Evolutionary conservation across 1,140 invertebrate species (phyloP).

Genomic region (Littorina saxatilis): DNA sequence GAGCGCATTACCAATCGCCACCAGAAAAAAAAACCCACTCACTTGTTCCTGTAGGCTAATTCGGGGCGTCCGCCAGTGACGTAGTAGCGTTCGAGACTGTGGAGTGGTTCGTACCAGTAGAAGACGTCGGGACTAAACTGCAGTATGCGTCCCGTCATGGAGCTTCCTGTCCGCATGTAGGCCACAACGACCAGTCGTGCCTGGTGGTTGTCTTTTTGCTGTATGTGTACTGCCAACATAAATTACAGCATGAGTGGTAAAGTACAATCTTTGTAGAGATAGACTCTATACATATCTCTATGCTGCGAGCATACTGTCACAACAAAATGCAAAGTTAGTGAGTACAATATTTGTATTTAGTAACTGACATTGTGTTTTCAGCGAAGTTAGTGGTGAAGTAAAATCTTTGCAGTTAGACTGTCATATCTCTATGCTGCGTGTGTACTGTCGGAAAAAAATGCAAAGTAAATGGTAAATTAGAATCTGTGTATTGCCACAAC

Average conservation of each 20-base stretch:
- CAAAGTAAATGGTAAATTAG: too few relatives aligned
- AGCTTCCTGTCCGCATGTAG: conserved; percentile 36
- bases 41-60: neutral
- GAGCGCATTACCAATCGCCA: too few relatives aligned
- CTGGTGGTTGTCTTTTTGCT: neutral
- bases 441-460: too few relatives aligned
- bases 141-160: conserved; percentile 25
- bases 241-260: neutral
- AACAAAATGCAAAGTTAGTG: too few relatives aligned
- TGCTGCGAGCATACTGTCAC: neutral
- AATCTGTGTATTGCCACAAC: too few relatives aligned
- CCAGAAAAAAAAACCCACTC: too few relatives aligned
- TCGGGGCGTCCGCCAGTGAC: neutral
- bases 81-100: conserved; percentile 25
- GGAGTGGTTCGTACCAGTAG: conserved; percentile 37
- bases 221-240: neutral
- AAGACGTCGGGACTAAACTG: conserved; percentile 5
- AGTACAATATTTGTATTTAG: too few relatives aligned
- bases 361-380: too few relatives aligned
- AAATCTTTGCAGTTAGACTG: too few relatives aligned
- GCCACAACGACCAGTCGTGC: conserved; percentile 10
- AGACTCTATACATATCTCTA: neutral
- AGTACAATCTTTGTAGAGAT: neutral
- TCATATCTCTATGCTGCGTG: too few relatives aligned
- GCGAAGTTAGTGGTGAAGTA: too few relatives aligned